Evolutionary conservation across 2,797 vertebrate genomes (phyloP).

Genomic region (Nothura maculosa): DNA sequence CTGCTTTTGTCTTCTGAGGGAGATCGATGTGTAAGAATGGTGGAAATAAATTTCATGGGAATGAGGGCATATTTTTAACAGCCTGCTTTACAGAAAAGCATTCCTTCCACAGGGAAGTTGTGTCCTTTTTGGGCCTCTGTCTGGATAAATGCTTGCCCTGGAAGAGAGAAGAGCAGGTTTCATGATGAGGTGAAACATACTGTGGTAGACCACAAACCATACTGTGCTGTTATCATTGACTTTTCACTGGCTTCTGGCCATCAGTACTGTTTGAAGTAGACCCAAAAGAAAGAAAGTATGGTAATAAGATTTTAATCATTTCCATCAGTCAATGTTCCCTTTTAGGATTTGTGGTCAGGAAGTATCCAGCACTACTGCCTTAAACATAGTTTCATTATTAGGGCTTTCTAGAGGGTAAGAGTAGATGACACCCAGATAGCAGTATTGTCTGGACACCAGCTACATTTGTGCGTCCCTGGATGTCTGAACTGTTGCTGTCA

Average conservation of each 20-base stretch:
- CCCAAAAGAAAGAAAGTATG: neutral
- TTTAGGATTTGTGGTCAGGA: neutral
- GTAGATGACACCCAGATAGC: accelerated
- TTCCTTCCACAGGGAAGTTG: neutral
- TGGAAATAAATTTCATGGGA: neutral
- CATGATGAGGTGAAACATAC: neutral
- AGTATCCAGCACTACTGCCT: neutral
- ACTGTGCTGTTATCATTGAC: neutral
- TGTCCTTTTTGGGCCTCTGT: neutral
- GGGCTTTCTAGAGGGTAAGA: neutral
- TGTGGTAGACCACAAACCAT: neutral
- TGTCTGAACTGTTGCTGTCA: neutral
- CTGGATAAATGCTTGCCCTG: neutral
- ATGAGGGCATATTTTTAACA: neutral
- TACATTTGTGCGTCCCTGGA: neutral
- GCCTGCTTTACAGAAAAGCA: neutral
- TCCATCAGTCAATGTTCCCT: neutral
- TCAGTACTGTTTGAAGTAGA: neutral
- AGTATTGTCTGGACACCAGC: accelerated
- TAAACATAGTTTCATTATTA: neutral
- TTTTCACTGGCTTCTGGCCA: neutral
- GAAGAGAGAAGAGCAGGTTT: neutral
- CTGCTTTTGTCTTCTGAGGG: neutral
- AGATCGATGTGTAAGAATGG: accelerated
- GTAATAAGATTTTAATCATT: accelerated